These are phyloP conservation scores for Euphydryas editha DNA, from an alignment of 2,888 invertebrate genomes.

Conservation along the genomic window DNA sequence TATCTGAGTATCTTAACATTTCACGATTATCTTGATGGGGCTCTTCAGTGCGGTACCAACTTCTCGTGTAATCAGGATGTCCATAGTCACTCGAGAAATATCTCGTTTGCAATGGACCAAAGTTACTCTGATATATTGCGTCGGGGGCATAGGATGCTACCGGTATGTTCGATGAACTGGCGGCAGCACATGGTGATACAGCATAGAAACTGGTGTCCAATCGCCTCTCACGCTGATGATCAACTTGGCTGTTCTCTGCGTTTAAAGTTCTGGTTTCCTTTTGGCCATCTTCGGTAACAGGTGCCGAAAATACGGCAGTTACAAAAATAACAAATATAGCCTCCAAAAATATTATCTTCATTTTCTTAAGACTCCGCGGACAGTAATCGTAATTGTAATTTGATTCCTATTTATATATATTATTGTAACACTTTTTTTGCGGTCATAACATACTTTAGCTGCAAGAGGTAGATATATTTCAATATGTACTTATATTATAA, in stretches of 20 bases:
- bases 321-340: constrained; percentile 50
- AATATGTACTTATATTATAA: background rate
- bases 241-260: constrained; percentile 21
- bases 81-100: constrained; percentile 26
- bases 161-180: constrained; percentile 44
- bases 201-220: constrained; percentile 32
- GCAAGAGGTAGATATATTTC: constrained; percentile 45
- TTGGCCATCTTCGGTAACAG: constrained; percentile 36
- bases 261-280: constrained; percentile 26
- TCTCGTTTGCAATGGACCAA: constrained; percentile 26
- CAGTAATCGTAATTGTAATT: constrained; percentile 47
- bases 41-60: constrained; percentile 38
- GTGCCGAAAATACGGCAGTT: constrained; percentile 50
- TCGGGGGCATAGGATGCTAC: constrained; percentile 25
- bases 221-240: constrained; percentile 36
- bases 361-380: constrained; percentile 53
- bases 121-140: constrained; percentile 9
- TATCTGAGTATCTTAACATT: constrained; percentile 62
- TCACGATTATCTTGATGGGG: constrained; percentile 49
- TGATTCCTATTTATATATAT: constrained; percentile 67
- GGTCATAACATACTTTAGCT: constrained; percentile 53
- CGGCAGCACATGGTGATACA: constrained; percentile 59
- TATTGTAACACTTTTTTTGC: constrained; percentile 51
- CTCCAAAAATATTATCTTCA: constrained; percentile 58
- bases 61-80: constrained; percentile 41